phyloP scores from a whole-genome alignment of 2,113 vertebrate species.

The Phalacrocorax carbo region DNA sequence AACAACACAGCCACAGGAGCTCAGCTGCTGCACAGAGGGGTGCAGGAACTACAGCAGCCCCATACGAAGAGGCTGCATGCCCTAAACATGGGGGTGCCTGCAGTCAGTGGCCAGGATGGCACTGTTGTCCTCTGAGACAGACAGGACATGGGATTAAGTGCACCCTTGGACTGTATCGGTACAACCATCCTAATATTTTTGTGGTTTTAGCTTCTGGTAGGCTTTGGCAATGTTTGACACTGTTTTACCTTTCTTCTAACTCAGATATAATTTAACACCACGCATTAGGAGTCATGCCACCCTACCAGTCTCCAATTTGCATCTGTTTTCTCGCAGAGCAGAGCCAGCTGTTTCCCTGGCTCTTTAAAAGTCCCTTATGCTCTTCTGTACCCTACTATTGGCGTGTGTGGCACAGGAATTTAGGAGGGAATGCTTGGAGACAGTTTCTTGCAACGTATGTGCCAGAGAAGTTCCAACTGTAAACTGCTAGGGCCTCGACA shows the following conservation, averaged over 20 bases:
- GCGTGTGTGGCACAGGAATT: background rate
- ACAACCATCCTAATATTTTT: background rate
- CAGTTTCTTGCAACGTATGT: background rate
- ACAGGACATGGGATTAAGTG: background rate
- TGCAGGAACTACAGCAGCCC: background rate
- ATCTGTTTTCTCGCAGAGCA: background rate
- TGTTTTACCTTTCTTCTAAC: background rate
- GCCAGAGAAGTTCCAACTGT: background rate
- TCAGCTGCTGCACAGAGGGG: background rate
- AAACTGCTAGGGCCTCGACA: background rate
- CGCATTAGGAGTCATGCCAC: background rate
- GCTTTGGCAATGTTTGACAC: background rate
- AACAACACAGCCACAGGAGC: background rate
- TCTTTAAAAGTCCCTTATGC: background rate
- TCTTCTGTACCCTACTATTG: background rate
- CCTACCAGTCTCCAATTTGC: background rate
- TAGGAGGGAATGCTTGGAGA: background rate
- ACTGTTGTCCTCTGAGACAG: background rate
- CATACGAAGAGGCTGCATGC: rapidly evolving
- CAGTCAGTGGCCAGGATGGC: background rate
- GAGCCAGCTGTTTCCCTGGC: background rate
- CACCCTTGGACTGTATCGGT: background rate
- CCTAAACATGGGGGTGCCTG: background rate
- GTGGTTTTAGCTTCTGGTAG: background rate
- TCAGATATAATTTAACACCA: background rate